Evolutionary conservation across 2,113 vertebrate species (phyloP).

Genomic region (Trochalopteron elliotii): DNA sequence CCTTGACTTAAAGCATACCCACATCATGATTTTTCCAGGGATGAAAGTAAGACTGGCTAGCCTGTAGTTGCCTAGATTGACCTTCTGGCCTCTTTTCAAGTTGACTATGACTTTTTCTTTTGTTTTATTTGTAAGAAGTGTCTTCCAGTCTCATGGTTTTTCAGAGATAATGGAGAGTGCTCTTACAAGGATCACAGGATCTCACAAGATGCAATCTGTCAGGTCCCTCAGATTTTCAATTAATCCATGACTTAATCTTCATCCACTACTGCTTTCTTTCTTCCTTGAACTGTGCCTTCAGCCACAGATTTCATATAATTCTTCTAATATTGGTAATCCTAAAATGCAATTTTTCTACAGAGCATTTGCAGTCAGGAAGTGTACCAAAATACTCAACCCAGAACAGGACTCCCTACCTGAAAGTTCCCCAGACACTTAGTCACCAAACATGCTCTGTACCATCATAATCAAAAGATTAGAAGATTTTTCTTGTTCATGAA

Average conservation of each 20-base stretch:
- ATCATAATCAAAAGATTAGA: neutral
- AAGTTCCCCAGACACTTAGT: neutral
- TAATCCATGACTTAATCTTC: neutral
- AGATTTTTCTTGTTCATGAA: neutral
- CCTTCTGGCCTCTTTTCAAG: neutral
- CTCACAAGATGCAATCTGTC: neutral
- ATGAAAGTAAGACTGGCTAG: neutral
- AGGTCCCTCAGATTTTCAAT: neutral
- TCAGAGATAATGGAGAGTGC: neutral
- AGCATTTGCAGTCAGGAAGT: neutral
- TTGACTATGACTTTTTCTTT: neutral
- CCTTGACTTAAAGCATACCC: neutral
- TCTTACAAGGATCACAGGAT: neutral
- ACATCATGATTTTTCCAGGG: neutral
- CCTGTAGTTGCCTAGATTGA: neutral
- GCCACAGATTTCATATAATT: neutral
- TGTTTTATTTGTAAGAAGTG: neutral
- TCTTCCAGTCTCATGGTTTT: neutral
- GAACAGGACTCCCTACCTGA: neutral
- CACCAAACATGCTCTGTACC: neutral
- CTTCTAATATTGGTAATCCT: neutral
- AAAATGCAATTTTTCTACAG: neutral
- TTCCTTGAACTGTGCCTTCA: neutral
- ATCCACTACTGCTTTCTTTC: neutral
- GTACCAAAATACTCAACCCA: neutral